These are phyloP conservation scores for Oryctes rhinoceros DNA, from an alignment of 1,140 invertebrate species.

Conservation along the genomic window DNA sequence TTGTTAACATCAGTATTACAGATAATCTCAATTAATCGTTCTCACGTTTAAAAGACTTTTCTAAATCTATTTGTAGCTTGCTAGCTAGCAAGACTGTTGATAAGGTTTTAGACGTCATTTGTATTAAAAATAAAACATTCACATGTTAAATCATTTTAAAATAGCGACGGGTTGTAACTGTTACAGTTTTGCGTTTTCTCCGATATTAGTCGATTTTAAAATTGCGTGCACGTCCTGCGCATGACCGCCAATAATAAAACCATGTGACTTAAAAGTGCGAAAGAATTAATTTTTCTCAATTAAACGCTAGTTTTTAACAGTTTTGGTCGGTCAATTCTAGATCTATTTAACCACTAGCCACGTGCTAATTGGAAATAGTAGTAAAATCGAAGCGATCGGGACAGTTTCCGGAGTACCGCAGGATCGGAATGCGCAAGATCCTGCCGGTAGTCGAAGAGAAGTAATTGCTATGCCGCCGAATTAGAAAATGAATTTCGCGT, in stretches of 20 bases:
- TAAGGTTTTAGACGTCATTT: slow-evolving; percentile 48
- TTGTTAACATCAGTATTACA: not conserved
- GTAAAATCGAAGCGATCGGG: slow-evolving; percentile 12
- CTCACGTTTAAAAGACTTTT: not conserved
- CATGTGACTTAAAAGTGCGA: slow-evolving; percentile 49
- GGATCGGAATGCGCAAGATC: slow-evolving; percentile 42
- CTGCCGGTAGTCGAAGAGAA: slow-evolving; percentile 1
- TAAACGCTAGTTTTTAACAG: slow-evolving; percentile 39
- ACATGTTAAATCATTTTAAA: slow-evolving; percentile 48
- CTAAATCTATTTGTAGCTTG: not conserved
- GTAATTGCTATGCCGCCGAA: slow-evolving; percentile 28
- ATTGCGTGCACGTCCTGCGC: slow-evolving; percentile 41
- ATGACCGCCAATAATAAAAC: slow-evolving; percentile 49
- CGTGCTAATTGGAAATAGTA: slow-evolving; percentile 41
- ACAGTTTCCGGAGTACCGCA: slow-evolving; percentile 5
- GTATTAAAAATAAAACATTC: slow-evolving; percentile 51
- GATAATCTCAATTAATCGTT: not conserved
- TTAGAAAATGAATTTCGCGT: slow-evolving; percentile 22
- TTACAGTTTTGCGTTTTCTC: slow-evolving; percentile 37
- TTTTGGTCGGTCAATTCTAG: slow-evolving; percentile 15
- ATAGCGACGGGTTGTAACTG: slow-evolving; percentile 42
- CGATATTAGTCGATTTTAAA: slow-evolving; percentile 37
- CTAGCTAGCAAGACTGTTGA: slow-evolving; percentile 46
- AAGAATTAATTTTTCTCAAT: slow-evolving; percentile 34
- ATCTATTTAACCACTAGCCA: slow-evolving; percentile 19